These are phyloP conservation scores for Barbus barbus DNA, from an alignment of 2,113 vertebrate species.

Conservation along the genomic window DNA sequence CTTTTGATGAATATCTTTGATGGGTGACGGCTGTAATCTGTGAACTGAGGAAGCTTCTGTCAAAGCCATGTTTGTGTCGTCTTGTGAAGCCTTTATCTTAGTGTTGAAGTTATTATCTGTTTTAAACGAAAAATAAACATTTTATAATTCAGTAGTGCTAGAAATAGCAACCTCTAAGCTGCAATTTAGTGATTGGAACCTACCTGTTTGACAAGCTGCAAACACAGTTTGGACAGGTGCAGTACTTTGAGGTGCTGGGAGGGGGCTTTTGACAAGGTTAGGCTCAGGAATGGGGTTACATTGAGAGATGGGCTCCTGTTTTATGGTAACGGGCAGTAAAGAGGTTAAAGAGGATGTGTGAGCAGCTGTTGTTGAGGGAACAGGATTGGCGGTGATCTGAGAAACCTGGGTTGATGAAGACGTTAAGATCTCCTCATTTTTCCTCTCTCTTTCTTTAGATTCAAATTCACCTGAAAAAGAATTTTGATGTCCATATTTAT, in stretches of 20 bases:
- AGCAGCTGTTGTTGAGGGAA: background rate
- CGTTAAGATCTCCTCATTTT: too few species aligned
- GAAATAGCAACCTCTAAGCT: background rate
- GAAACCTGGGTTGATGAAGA: too few species aligned
- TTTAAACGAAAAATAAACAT: background rate
- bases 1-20: background rate
- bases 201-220: conserved; percentile 18
- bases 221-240: conserved; percentile 52
- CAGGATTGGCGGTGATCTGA: too few species aligned
- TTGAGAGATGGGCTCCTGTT: conserved; percentile 84
- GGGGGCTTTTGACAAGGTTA: too few species aligned
- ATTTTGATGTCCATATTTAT: too few species aligned
- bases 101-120: conserved; percentile 28
- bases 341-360: background rate
- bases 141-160: background rate
- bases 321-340: conserved; percentile 71
- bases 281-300: conserved; percentile 54
- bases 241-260: too few species aligned
- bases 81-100: conserved; percentile 30
- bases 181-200: background rate
- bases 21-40: conserved; percentile 12
- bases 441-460: too few species aligned
- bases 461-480: too few species aligned
- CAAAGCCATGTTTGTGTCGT: background rate
- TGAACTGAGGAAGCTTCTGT: conserved; percentile 35